Conservation (phyloP, 2,797 vertebrate species). For the Acanthurus lineatus region DNA sequence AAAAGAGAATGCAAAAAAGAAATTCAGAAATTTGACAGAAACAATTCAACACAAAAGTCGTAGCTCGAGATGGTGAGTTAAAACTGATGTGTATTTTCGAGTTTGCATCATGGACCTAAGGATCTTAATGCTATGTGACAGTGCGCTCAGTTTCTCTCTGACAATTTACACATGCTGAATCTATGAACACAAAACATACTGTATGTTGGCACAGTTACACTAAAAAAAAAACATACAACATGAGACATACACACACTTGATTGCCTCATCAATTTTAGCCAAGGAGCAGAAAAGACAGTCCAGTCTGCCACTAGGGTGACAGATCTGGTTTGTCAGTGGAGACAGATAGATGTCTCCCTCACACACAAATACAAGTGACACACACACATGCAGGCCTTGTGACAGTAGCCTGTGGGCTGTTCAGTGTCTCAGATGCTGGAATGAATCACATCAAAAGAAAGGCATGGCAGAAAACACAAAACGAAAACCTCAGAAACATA, state of each 20-base stretch:
- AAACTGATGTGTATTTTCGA: conserved; percentile 14
- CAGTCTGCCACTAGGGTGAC: conserved; percentile 63
- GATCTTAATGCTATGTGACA: conserved; percentile 12
- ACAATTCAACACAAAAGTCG: neutral
- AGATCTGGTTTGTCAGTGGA: conserved; percentile 72
- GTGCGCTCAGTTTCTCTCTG: neutral
- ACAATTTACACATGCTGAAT: conserved; percentile 9
- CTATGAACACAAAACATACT: conserved; percentile 21
- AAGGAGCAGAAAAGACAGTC: conserved; percentile 68
- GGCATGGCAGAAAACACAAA: conserved; percentile 66
- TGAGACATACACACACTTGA: conserved; percentile 45
- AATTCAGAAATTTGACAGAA: neutral
- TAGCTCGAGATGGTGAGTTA: neutral
- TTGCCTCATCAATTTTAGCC: conserved; percentile 73
- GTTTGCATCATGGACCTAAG: conserved; percentile 4
- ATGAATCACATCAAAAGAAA: conserved; percentile 76
- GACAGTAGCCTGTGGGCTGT: conserved; percentile 71
- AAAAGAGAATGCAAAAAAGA: neutral
- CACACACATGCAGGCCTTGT: conserved; percentile 33
- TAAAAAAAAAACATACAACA: conserved; percentile 7
- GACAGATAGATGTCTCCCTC: conserved; percentile 70
- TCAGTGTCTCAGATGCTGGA: conserved; percentile 71
- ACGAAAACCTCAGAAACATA: conserved; percentile 62
- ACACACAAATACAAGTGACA: conserved; percentile 1
- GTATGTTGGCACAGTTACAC: conserved; percentile 9